Base-by-base conservation (phyloP, 2,888 invertebrate genomes). In the Microctonus brassicae region DNA sequence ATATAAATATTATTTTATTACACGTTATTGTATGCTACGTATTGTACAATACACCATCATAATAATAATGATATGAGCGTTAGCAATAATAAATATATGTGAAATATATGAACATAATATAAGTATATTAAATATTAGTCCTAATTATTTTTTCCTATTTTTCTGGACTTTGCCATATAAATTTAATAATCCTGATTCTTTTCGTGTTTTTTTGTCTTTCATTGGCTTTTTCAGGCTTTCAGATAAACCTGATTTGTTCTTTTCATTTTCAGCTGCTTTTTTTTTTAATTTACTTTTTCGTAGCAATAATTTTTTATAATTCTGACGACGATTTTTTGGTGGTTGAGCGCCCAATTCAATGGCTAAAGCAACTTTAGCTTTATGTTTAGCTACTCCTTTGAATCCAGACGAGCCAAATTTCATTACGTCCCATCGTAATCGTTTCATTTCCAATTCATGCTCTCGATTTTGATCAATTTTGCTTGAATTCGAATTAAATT, bases 291-390 rank as follows among this genome's bases (percentile, higher is more conserved):
- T 88, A 81, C 91, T 91, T 63, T 90, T 91, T 79, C 92, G 91
- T 72, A 89, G 88, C 83, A 92, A 88, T 22, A 95, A 85, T 60
- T 91, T 90, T 86, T 95, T 95, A 82, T 95, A 95, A 85, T 95
- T 95, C 64, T 91, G 91, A 10, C 55, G 73, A 65, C 90, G 88
- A 34, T 90, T 92, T 84, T 92, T 94, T 0, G 92, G 93, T 3
- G 95, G 93, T 87, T 93, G 94, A 0, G 96, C 96, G 62, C 97
- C 97, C 82, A 97, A 90, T 86, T 93, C 94, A 36, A 97, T 90
- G 0, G 95, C 93, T 17, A 94, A 87, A 4, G 93, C 92, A 55
- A 94, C 90, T 89, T 94, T 94, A n/a, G 95, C 95, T 84, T 94
- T 92, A 79, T 92, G 91, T 81, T 94, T 94, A 82, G 93, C 92